Percentiles rank a stretch among this genome's conserved stretches.
phyloP scores from a whole-genome alignment of 2,797 vertebrate genomes.

The Nothura maculosa region DNA sequence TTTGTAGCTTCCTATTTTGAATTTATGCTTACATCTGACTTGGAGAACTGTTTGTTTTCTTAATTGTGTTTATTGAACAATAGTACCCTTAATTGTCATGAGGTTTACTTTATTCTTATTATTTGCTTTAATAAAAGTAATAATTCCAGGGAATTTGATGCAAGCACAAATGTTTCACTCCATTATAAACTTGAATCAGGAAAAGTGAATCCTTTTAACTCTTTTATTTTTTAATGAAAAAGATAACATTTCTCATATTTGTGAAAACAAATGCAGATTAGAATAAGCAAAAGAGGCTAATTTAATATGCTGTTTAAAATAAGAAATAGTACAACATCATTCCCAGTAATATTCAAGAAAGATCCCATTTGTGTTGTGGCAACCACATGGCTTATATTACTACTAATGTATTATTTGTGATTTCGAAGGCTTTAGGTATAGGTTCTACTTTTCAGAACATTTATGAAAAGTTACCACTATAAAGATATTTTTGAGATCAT shows the following conservation, averaged over 20 bases:
- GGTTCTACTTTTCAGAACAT: neutral
- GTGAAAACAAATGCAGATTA: constrained; percentile 40
- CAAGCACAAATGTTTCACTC: constrained; percentile 40
- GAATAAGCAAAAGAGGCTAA: constrained; percentile 27
- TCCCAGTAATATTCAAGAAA: neutral
- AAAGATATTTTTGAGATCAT: constrained; percentile 12
- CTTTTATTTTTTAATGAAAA: constrained; percentile 46
- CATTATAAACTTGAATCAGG: constrained; percentile 47
- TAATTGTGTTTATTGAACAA: neutral
- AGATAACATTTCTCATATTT: constrained; percentile 36
- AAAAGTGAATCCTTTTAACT: constrained; percentile 10
- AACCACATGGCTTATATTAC: neutral
- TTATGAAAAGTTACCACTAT: constrained; percentile 10
- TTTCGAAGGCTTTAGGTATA: constrained; percentile 27
- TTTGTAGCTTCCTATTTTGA: constrained; percentile 10
- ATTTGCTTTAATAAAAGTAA: neutral
- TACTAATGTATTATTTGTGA: neutral
- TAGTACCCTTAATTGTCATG: neutral
- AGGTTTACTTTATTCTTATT: neutral
- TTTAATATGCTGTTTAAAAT: neutral
- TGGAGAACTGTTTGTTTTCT: neutral
- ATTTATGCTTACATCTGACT: constrained; percentile 26
- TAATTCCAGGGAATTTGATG: neutral
- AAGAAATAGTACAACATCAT: neutral
- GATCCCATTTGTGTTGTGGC: neutral